Evolutionary conservation across 92 coral and sea anemone genomes (phyloP).

Genomic region (Nematostella vectensis): DNA sequence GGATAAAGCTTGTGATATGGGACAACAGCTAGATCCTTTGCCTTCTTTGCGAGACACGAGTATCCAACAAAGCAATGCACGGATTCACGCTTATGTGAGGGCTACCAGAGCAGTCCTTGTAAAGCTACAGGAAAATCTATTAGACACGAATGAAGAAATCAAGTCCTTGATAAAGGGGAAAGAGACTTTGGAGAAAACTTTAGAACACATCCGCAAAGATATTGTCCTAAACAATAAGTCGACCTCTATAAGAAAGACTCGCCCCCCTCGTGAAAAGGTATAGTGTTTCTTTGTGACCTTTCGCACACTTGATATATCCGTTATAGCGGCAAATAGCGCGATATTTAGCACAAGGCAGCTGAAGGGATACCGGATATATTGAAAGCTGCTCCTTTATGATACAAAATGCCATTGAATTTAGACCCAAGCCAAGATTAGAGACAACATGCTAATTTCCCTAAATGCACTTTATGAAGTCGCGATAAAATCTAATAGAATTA

Average conservation of each 20-base stretch:
- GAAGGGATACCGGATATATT: background rate
- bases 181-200: constrained; percentile 73
- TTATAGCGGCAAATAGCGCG: background rate
- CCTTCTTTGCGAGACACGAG: constrained; percentile 95
- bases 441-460: too few species aligned
- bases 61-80: constrained; percentile 86
- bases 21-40: constrained; percentile 86
- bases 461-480: too few species aligned
- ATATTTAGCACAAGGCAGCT: background rate
- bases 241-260: constrained; percentile 50
- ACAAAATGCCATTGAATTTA: too few species aligned
- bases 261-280: constrained; percentile 96
- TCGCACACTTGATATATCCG: background rate
- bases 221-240: constrained; percentile 75
- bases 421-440: too few species aligned
- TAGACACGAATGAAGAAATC: constrained; percentile 95
- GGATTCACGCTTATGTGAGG: constrained; percentile 92
- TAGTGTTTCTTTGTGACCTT: background rate
- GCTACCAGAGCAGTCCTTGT: constrained; percentile 96
- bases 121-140: constrained; percentile 79
- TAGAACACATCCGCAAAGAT: constrained; percentile 93
- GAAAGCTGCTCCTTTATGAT: too few species aligned
- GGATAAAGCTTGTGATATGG: constrained; percentile 89
- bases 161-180: constrained; percentile 90
- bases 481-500: too few species aligned